A percentile compares a stretch with the other conserved stretches of the same genome.
These are phyloP conservation scores for Caranx ignobilis DNA, from an alignment of 2,113 vertebrate species.

Conservation along the genomic window DNA sequence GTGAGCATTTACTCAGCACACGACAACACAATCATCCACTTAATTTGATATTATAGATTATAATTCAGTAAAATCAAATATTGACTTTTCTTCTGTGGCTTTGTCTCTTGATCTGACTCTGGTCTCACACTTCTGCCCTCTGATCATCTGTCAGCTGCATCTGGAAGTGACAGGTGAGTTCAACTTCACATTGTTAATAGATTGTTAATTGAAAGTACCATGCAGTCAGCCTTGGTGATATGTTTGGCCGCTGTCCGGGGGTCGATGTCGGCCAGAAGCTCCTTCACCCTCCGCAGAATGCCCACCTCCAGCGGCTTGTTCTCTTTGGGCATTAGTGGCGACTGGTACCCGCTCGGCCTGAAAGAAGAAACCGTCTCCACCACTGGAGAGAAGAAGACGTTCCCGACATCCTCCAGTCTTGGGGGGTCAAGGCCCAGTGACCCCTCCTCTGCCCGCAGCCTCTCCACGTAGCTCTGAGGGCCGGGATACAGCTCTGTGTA, in stretches of 20 bases:
- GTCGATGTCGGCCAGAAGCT: slow-evolving; percentile 89
- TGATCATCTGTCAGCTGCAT: too few relatives aligned
- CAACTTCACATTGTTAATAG: too few relatives aligned
- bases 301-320: slow-evolving; percentile 93
- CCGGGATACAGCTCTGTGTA: slow-evolving; percentile 85
- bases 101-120: too few relatives aligned
- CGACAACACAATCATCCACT: too few relatives aligned
- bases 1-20: too few relatives aligned
- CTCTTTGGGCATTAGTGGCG: slow-evolving; percentile 88
- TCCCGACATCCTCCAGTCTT: slow-evolving; percentile 48
- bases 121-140: too few relatives aligned
- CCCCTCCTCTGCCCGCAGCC: slow-evolving; percentile 80
- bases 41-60: too few relatives aligned
- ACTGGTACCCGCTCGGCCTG: slow-evolving; percentile 86
- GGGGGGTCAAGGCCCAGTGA: neutral
- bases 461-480: slow-evolving; percentile 86
- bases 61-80: too few relatives aligned
- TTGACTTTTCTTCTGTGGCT: too few relatives aligned
- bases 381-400: slow-evolving; percentile 75
- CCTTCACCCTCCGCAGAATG: slow-evolving; percentile 92
- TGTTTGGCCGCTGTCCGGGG: slow-evolving; percentile 89
- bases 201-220: slow-evolving; percentile 79
- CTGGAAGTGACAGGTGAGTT: too few relatives aligned
- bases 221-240: slow-evolving; percentile 94
- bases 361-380: slow-evolving; percentile 90